Evolutionary conservation across 2,113 vertebrate species (phyloP).

Genomic region (Psittacus erithacus): DNA sequence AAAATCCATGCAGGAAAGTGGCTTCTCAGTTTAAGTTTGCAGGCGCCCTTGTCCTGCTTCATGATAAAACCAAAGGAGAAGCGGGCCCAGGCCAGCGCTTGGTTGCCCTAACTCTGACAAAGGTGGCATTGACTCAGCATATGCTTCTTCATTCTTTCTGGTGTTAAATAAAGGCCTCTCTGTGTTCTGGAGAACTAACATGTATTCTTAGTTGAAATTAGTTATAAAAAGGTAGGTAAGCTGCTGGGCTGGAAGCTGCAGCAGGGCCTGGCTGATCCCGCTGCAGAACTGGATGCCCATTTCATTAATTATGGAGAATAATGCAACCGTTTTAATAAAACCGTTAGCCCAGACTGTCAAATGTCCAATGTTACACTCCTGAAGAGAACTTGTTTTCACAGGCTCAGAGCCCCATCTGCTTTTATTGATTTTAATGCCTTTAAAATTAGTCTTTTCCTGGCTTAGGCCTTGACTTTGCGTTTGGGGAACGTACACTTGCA

Average conservation of each 20-base stretch:
- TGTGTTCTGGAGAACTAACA: not conserved
- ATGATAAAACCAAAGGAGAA: not conserved
- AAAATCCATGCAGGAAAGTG: not conserved
- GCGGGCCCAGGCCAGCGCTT: not conserved
- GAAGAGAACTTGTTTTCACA: constrained; percentile 38
- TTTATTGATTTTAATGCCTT: constrained; percentile 47
- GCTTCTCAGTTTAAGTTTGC: not conserved
- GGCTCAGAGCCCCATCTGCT: constrained; percentile 37
- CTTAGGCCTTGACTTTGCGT: constrained; percentile 17
- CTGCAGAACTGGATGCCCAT: not conserved
- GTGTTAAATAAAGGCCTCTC: not conserved
- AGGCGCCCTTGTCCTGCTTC: not conserved
- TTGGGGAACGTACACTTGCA: not conserved
- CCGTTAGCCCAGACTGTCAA: not conserved
- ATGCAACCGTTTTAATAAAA: not conserved
- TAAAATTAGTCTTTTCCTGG: constrained; percentile 28
- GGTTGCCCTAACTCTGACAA: not conserved
- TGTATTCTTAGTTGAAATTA: not conserved
- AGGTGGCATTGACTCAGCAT: not conserved
- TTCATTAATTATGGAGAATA: not conserved
- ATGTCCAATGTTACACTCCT: constrained; percentile 10
- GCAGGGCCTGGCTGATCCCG: not conserved
- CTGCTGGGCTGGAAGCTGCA: not conserved
- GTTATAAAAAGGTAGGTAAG: not conserved
- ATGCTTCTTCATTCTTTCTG: not conserved